Conservation (phyloP, 2,113 vertebrate species). For the Benitochromis conjunctus region DNA sequence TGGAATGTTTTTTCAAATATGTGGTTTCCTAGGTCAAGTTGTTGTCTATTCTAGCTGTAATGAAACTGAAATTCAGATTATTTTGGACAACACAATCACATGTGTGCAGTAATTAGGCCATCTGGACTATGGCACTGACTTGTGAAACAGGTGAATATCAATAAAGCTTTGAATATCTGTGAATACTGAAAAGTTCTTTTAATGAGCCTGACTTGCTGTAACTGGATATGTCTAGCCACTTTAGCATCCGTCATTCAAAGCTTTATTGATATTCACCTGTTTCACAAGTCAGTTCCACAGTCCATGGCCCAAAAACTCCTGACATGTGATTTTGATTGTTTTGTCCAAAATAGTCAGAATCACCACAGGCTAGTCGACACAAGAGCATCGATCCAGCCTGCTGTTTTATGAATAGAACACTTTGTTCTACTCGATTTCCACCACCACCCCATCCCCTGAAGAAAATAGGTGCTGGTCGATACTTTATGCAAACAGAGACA, state of each 20-base stretch:
- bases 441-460: not conserved
- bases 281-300: not conserved
- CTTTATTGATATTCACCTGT: not conserved
- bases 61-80: not conserved
- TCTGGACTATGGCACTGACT: not conserved
- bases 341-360: not conserved
- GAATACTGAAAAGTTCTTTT: not conserved
- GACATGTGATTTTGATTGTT: not conserved
- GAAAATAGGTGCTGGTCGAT: conserved; percentile 39
- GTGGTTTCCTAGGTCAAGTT: not conserved
- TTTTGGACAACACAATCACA: not conserved
- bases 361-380: not conserved
- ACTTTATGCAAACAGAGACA: conserved; percentile 16
- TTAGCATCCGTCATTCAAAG: not conserved
- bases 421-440: conserved; percentile 35
- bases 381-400: conserved; percentile 20
- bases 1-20: too few species aligned
- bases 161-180: not conserved
- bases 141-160: not conserved
- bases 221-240: not conserved
- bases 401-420: conserved; percentile 39
- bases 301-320: not conserved
- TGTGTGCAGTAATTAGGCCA: not conserved
- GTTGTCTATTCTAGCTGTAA: not conserved
- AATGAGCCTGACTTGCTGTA: conserved; percentile 16